Evolutionary conservation across 2,113 vertebrate species (phyloP).

Genomic region (Poeciliopsis turrubarensis): DNA sequence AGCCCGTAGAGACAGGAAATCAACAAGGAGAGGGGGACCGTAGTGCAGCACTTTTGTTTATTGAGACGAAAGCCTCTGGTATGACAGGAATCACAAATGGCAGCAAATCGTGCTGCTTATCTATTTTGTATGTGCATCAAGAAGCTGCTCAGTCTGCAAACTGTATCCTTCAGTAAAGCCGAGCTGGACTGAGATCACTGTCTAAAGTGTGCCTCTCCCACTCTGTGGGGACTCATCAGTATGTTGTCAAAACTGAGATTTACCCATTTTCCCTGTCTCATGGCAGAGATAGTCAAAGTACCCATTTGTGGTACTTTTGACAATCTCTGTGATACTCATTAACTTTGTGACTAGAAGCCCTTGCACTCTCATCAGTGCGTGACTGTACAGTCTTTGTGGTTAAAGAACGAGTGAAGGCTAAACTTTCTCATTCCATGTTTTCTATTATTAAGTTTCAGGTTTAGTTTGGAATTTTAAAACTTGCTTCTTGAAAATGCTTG

Average conservation of each 20-base stretch:
- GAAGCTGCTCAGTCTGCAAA: conserved; percentile 24
- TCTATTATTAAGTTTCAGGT: not conserved
- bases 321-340: not conserved
- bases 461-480: conserved; percentile 16
- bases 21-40: conserved; percentile 35
- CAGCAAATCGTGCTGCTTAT: conserved; percentile 36
- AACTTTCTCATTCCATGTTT: not conserved
- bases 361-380: not conserved
- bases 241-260: conserved; percentile 42
- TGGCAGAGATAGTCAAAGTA: conserved; percentile 20
- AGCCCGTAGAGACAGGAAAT: conserved; percentile 57
- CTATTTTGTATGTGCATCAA: conserved; percentile 37
- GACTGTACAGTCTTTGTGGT: not conserved
- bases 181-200: conserved; percentile 56
- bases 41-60: conserved; percentile 55
- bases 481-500: conserved; percentile 21
- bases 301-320: not conserved
- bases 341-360: not conserved
- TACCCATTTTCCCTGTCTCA: conserved; percentile 30
- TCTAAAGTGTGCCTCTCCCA: conserved; percentile 57
- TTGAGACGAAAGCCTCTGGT: conserved; percentile 57
- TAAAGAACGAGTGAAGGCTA: not conserved
- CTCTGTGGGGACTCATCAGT: conserved; percentile 48
- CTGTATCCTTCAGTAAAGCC: conserved; percentile 19
- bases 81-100: conserved; percentile 64